phyloP scores from a whole-genome alignment of 53 echinoderm and acorn worm genomes.

The Holothuria leucospilota region DNA sequence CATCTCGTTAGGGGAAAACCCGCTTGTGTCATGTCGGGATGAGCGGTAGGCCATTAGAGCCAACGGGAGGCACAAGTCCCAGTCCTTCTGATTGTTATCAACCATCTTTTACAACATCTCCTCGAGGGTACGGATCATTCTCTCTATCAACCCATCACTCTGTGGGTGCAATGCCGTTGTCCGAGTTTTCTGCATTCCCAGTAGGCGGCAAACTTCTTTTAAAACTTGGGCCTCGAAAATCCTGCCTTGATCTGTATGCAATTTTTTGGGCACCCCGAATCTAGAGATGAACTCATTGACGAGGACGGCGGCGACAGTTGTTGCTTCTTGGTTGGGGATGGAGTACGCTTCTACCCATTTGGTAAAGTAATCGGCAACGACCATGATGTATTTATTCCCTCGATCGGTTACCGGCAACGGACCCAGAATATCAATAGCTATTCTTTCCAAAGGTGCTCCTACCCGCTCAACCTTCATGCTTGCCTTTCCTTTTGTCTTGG shows the following conservation, averaged over 20 bases:
- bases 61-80: constrained; percentile 30
- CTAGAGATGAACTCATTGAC: constrained; percentile 38
- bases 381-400: too few species aligned
- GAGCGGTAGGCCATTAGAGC: constrained; percentile 5
- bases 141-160: constrained; percentile 48
- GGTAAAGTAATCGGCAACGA: too few species aligned
- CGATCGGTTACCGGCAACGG: too few species aligned
- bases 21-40: constrained; percentile 1
- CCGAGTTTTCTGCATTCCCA: constrained; percentile 50
- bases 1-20: constrained; percentile 14
- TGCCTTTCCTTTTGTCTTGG: too few species aligned
- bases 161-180: constrained; percentile 61
- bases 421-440: too few species aligned
- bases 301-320: constrained; percentile 9
- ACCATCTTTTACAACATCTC: constrained; percentile 46
- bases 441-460: too few species aligned
- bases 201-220: constrained; percentile 36
- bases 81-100: constrained; percentile 44
- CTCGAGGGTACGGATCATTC: constrained; percentile 47
- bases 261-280: constrained; percentile 31
- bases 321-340: constrained; percentile 23
- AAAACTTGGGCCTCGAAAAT: constrained; percentile 54
- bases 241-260: constrained; percentile 61
- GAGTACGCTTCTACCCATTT: constrained; percentile 26
- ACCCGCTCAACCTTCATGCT: too few species aligned